phyloP scores from a whole-genome alignment of 2,113 vertebrate genomes.

The Spheniscus mendiculus region DNA sequence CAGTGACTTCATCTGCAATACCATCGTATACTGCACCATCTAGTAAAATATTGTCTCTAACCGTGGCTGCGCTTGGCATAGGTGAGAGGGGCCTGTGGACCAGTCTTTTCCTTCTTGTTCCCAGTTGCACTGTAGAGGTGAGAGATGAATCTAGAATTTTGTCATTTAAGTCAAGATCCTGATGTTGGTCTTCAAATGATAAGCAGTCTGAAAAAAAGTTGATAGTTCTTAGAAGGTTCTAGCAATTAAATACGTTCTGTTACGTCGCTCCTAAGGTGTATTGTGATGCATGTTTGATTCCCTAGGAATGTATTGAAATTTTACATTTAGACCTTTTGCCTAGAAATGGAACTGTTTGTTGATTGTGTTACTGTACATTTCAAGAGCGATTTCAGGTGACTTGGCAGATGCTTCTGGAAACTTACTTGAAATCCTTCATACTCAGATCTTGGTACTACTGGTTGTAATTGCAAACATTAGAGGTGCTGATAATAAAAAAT shows the following conservation, averaged over 20 bases:
- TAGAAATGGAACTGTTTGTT: neutral
- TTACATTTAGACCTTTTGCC: neutral
- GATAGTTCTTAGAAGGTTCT: neutral
- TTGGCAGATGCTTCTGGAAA: neutral
- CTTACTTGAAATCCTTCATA: neutral
- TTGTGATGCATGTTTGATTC: neutral
- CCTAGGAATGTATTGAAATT: neutral
- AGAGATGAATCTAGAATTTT: neutral
- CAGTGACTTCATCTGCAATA: neutral
- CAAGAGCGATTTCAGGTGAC: neutral
- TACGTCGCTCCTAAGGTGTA: rapidly evolving
- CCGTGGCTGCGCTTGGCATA: neutral
- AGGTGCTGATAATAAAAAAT: neutral
- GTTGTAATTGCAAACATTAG: neutral
- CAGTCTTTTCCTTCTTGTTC: neutral
- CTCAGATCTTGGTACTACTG: neutral
- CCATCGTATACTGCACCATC: neutral
- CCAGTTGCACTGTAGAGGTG: neutral
- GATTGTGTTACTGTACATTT: neutral
- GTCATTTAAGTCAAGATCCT: neutral
- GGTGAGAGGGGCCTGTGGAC: neutral
- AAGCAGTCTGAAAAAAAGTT: neutral
- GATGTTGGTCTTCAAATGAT: neutral
- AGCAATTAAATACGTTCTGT: neutral
- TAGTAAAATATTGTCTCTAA: neutral